Evolutionary conservation across 2,888 invertebrate species (phyloP).

Genomic region (Xylota sylvarum): DNA sequence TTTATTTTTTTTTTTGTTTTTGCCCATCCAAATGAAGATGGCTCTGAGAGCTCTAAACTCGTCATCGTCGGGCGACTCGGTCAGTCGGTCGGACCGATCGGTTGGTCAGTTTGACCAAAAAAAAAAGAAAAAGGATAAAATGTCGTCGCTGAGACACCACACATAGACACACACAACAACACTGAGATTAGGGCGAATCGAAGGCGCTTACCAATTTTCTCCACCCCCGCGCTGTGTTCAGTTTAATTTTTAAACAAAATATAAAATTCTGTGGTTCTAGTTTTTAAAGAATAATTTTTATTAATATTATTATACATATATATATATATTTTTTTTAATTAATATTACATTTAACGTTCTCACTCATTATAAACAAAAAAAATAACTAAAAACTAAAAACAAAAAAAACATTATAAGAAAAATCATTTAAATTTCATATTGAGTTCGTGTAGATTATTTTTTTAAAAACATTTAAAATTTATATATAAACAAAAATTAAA

Average conservation of each 20-base stretch:
- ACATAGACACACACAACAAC: conserved; percentile 6
- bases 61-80: conserved; percentile 12
- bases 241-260: conserved; percentile 78
- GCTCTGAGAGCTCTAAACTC: conserved; percentile 35
- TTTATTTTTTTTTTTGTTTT: conserved; percentile 29
- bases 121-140: not conserved
- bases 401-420: conserved; percentile 54
- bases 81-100: conserved; percentile 7
- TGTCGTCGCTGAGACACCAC: not conserved
- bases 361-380: conserved; percentile 60
- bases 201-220: conserved; percentile 71
- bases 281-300: conserved; percentile 75
- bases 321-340: conserved; percentile 1
- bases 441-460: conserved; percentile 20
- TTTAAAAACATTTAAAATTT: conserved; percentile 27
- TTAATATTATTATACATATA: conserved; percentile 76
- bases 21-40: conserved; percentile 41
- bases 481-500: conserved; percentile 35
- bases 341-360: conserved; percentile 40
- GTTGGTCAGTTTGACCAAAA: conserved; percentile 1
- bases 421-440: conserved; percentile 43
- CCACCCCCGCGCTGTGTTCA: conserved; percentile 84
- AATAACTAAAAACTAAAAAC: conserved; percentile 44
- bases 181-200: conserved; percentile 36
- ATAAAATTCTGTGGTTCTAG: conserved; percentile 80